These are phyloP conservation scores for Tiliacea citrago DNA, from an alignment of 2,888 invertebrate species.

Conservation along the genomic window DNA sequence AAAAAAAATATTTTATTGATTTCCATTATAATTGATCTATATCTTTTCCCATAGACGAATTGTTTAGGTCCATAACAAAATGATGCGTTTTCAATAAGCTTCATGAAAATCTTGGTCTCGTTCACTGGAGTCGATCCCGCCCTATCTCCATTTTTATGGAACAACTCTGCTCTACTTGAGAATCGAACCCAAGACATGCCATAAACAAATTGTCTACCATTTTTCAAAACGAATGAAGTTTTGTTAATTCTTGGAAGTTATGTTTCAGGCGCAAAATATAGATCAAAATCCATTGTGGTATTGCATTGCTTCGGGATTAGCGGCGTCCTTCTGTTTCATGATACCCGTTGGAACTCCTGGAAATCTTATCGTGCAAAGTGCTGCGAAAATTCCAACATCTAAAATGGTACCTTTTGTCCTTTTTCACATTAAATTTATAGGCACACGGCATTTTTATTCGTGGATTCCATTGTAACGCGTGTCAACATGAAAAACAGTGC, in stretches of 20 bases:
- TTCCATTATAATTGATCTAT: no score
- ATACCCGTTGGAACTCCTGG: slow-evolving; percentile 91
- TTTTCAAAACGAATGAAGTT: background rate
- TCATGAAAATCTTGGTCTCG: no score
- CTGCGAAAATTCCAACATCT: slow-evolving; percentile 81
- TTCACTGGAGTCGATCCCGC: no score
- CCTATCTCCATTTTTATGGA: no score
- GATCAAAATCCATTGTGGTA: slow-evolving; percentile 79
- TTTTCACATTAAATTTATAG: no score
- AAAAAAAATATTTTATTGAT: background rate
- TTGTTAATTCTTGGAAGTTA: background rate
- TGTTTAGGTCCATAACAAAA: no score
- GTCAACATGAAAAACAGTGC: background rate
- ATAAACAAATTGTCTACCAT: background rate
- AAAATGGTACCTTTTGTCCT: slow-evolving; percentile 77
- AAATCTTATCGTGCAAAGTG: slow-evolving; percentile 87
- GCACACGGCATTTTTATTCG: background rate
- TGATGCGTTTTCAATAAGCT: no score
- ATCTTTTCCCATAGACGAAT: no score
- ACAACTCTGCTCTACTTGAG: no score
- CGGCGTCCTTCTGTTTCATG: slow-evolving; percentile 84
- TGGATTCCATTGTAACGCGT: background rate
- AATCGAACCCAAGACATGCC: no score
- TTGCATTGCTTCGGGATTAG: slow-evolving; percentile 73
- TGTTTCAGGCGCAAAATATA: slow-evolving; percentile 77